Conservation (phyloP, 92 coral and sea anemone genomes). For the Bergia sp. region DNA sequence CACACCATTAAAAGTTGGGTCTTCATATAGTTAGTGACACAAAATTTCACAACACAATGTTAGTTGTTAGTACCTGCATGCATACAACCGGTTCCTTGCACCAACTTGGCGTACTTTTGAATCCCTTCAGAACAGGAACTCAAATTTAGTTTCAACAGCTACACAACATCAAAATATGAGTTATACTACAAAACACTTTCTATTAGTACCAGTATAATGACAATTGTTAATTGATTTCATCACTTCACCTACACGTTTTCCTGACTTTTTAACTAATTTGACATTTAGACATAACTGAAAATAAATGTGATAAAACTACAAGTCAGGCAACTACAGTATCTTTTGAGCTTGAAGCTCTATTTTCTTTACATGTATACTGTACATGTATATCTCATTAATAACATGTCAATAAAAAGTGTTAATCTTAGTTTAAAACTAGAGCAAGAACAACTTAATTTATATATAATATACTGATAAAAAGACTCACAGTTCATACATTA, state of each 20-base stretch:
- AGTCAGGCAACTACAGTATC: not conserved
- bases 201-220: no score
- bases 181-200: not conserved
- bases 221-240: not conserved
- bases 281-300: no score
- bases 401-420: no score
- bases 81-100: conserved; percentile 37
- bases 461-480: not conserved
- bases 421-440: no score
- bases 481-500: not conserved
- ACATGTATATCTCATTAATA: no score
- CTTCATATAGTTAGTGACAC: not conserved
- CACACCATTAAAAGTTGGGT: not conserved
- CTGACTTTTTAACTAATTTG: no score
- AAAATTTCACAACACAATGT: not conserved
- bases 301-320: not conserved
- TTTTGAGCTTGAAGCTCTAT: no score
- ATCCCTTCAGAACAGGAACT: conserved; percentile 8
- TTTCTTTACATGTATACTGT: no score
- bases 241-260: not conserved
- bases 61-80: conserved; percentile 45
- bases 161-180: not conserved
- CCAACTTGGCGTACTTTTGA: conserved; percentile 10
- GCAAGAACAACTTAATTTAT: no score
- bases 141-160: conserved; percentile 24